Conservation (phyloP, 2,797 vertebrate genomes). For the Allobates femoralis region DNA sequence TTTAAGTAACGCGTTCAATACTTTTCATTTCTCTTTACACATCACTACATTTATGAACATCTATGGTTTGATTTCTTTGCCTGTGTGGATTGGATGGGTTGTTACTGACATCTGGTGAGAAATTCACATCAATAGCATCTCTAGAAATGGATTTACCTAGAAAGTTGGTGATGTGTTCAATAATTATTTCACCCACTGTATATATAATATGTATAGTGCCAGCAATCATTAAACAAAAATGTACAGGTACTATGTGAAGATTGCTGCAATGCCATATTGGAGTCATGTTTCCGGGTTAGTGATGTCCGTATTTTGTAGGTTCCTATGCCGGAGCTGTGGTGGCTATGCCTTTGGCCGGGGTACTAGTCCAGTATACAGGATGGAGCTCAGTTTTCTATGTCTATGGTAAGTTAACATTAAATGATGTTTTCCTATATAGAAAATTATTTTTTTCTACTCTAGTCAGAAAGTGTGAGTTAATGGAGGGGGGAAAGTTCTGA, state of each 20-base stretch:
- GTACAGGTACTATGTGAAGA: neutral
- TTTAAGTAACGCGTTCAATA: too few relatives aligned
- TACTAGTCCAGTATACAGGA: slow-evolving; percentile 91
- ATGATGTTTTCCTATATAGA: neutral
- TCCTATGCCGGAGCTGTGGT: slow-evolving; percentile 93
- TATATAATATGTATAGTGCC: too few relatives aligned
- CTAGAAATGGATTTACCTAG: too few relatives aligned
- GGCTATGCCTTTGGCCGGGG: slow-evolving; percentile 91
- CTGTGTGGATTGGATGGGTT: too few relatives aligned
- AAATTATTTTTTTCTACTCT: neutral
- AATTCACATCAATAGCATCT: too few relatives aligned
- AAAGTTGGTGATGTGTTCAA: too few relatives aligned
- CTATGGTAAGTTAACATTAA: slow-evolving; percentile 80
- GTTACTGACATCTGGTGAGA: too few relatives aligned
- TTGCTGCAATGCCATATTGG: neutral
- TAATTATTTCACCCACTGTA: too few relatives aligned
- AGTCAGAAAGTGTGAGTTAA: neutral
- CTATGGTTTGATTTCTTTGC: too few relatives aligned
- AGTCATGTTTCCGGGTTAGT: neutral
- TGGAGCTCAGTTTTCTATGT: slow-evolving; percentile 96
- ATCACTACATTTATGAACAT: too few relatives aligned
- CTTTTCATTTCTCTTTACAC: too few relatives aligned
- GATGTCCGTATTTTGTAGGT: slow-evolving; percentile 70
- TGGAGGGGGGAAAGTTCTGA: neutral
- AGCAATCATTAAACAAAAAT: neutral